A percentile compares a stretch with the other conserved stretches of the same genome.
phyloP scores from a whole-genome alignment of 2,888 invertebrate species.

The Pyrrhosoma nymphula region DNA sequence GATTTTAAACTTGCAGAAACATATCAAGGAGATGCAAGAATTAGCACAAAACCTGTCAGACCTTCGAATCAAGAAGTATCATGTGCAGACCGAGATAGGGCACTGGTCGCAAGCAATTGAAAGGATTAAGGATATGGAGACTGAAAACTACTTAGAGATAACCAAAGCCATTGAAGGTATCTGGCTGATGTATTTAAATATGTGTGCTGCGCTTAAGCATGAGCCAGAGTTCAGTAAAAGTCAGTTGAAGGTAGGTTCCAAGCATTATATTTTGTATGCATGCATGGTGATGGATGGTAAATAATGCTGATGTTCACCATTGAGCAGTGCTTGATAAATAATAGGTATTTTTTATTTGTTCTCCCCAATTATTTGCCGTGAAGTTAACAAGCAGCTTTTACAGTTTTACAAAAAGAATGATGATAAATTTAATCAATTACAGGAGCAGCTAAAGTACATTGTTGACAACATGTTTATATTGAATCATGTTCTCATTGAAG shows the following conservation, averaged over 20 bases:
- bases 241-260: not conserved
- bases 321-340: too few species aligned
- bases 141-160: not conserved
- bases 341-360: too few species aligned
- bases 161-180: conserved; percentile 4
- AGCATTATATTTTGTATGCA: not conserved
- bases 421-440: conserved; percentile 1
- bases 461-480: conserved; percentile 5
- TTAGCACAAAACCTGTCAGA: not conserved
- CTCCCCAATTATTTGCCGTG: not conserved
- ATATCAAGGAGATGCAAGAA: not conserved
- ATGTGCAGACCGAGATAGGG: not conserved
- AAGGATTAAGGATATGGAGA: not conserved
- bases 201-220: not conserved
- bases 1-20: not conserved
- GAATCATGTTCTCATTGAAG: not conserved
- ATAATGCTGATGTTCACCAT: too few species aligned
- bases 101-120: conserved; percentile 37
- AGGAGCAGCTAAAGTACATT: conserved; percentile 41
- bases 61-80: conserved; percentile 26
- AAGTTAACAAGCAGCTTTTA: not conserved
- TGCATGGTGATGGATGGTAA: too few species aligned
- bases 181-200: conserved; percentile 37
- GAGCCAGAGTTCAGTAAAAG: not conserved
- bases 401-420: not conserved